Base-by-base conservation (phyloP, 2,797 vertebrate genomes). In the Myripristis jacobus region DNA sequence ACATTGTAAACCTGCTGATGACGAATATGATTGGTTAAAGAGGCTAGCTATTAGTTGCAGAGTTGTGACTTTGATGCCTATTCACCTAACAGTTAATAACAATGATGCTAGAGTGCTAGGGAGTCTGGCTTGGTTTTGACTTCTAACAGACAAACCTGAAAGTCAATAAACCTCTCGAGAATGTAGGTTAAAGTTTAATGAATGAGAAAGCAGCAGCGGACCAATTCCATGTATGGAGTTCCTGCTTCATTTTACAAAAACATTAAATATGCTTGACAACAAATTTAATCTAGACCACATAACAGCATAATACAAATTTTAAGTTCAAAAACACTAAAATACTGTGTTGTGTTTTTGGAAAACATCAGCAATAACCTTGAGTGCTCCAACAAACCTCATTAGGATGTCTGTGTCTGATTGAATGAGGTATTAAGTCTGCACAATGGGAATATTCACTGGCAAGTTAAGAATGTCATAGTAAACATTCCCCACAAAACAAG, bases 401-500 rank as follows among this genome's bases (percentile, higher is more conserved):
- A 61, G 21, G 18, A 48, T 27, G 13, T 18, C 38, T 31, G 44
- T 38, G 21, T 15, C 64, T 46, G 60, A 13, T 51, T 61, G 51
- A 31, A 12, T 47, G 12, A 48, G 9, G 27, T n/a, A 41, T 67
- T 38, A 43, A 43, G 19, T 44, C 1, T 10, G 53, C 19, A 62
- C 69, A 71, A 67, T 60, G 56, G 47, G 7, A 47, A 67, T 50
- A 68, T 56, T 69, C 46, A 64, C 24, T 0, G 6, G 34, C 41
- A 69, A 61, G 48, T 41, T 29, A 34, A 56, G 38, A 62, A 50
- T 6, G 36, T 6, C 3, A n/a, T 38, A 18, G 15, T 56, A n/a
- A 51, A 62, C 9, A 38, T 18, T 50, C 46, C 27, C 9, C 56
- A 66, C 22, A 50, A 65, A 41, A 68, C 43, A 65, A 71, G 22